Evolutionary conservation across 1,140 invertebrate species (phyloP).

Genomic region (Arion vulgaris): DNA sequence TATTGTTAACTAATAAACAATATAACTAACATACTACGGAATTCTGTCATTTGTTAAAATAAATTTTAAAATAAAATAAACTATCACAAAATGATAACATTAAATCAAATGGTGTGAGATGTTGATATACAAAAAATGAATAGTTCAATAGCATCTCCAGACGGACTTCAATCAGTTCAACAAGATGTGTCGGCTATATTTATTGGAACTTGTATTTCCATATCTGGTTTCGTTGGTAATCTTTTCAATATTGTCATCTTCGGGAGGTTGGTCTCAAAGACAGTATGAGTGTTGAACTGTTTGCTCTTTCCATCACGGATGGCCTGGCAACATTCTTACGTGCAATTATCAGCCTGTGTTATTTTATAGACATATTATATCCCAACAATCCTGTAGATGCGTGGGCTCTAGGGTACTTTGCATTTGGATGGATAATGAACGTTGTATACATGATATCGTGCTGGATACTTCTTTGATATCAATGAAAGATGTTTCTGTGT

Average conservation of each 20-base stretch:
- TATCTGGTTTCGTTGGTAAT: not conserved
- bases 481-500: conserved; percentile 21
- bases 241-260: conserved; percentile 14
- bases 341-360: not conserved
- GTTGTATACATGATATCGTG: not conserved
- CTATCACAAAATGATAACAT: too few species aligned
- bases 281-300: conserved; percentile 20
- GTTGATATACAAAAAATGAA: too few species aligned
- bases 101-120: too few species aligned
- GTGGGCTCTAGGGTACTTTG: not conserved
- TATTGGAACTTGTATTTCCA: not conserved
- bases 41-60: too few species aligned
- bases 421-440: conserved; percentile 6
- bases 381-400: not conserved
- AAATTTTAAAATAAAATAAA: too few species aligned
- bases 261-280: conserved; percentile 11
- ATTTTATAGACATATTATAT: not conserved
- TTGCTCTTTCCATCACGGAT: not conserved
- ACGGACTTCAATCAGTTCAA: too few species aligned
- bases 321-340: conserved; percentile 5
- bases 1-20: too few species aligned
- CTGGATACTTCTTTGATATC: not conserved
- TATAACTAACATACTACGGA: too few species aligned
- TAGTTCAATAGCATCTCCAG: too few species aligned
- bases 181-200: too few species aligned